Percentiles rank a stretch among this genome's conserved stretches.
These are phyloP conservation scores for Oscheius myriophilus DNA, from an alignment of 2,888 invertebrate species.

Conservation along the genomic window DNA sequence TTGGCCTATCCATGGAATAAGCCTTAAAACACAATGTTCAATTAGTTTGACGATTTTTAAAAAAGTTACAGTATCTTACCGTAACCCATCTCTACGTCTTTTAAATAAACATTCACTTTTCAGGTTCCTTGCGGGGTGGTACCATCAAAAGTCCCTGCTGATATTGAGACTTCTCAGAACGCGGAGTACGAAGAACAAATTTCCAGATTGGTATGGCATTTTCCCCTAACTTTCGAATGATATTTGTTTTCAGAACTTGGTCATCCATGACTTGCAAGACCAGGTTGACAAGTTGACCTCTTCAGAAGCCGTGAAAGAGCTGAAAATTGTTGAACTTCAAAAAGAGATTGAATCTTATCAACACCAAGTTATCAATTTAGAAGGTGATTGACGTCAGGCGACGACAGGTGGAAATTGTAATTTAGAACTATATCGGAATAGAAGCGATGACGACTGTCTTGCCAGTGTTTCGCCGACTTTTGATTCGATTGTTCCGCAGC, in stretches of 20 bases:
- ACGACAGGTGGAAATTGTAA: background rate
- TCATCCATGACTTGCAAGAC: conserved; percentile 1
- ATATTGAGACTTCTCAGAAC: background rate
- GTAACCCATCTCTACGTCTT: no score
- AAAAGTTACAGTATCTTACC: no score
- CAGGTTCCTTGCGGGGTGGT: no score
- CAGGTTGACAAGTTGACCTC: background rate
- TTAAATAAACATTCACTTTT: no score
- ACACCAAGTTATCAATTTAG: conserved; percentile 11
- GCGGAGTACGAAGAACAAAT: no score
- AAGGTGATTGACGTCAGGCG: conserved; percentile 16
- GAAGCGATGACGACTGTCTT: conserved; percentile 23
- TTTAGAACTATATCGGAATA: conserved; percentile 20
- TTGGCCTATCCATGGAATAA: no score
- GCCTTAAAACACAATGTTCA: no score
- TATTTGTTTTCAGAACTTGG: conserved; percentile 1
- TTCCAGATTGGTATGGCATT: no score
- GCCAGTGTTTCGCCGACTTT: conserved; percentile 25
- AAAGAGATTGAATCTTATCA: conserved; percentile 14
- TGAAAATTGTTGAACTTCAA: conserved; percentile 22
- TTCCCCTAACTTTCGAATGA: no score
- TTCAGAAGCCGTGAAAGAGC: conserved; percentile 25
- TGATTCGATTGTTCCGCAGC: background rate
- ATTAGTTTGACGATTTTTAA: no score
- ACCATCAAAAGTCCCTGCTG: no score